These are phyloP conservation scores for Sanderia malayensis DNA, from an alignment of 30 jellyfish, hydroid and myxozoan genomes.

Conservation along the genomic window DNA sequence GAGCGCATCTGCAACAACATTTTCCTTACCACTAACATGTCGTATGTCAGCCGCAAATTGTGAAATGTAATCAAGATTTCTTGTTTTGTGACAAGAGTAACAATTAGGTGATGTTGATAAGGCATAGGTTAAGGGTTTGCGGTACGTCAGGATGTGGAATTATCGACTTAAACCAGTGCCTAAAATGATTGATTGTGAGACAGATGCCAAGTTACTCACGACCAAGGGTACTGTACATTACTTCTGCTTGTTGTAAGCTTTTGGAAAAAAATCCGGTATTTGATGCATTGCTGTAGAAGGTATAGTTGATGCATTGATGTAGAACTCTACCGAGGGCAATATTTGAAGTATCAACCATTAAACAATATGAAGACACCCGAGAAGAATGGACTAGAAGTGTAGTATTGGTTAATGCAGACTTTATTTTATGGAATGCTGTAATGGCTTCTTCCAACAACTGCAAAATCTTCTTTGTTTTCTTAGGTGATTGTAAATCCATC, in stretches of 20 bases:
- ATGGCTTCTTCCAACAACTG: constrained; percentile 9
- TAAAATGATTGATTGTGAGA: constrained; percentile 39
- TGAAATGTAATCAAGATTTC: constrained; percentile 49
- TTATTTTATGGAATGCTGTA: constrained; percentile 26
- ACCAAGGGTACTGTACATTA: constrained; percentile 40
- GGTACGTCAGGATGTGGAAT: constrained; percentile 40
- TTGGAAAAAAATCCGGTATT: constrained; percentile 30
- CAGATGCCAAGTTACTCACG: constrained; percentile 31
- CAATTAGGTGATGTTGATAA: constrained; percentile 17
- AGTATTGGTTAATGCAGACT: constrained; percentile 34
- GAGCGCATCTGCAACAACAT: constrained; percentile 55
- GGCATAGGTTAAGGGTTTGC: constrained; percentile 42
- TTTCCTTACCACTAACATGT: constrained; percentile 26
- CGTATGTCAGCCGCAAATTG: constrained; percentile 32
- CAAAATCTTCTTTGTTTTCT: background rate
- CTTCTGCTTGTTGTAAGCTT: constrained; percentile 22
- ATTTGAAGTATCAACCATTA: constrained; percentile 53
- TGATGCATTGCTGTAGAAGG: background rate
- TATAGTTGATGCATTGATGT: constrained; percentile 6
- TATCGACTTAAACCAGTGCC: constrained; percentile 22
- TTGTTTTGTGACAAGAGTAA: constrained; percentile 32
- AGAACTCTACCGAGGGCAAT: constrained; percentile 28
- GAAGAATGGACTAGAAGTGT: constrained; percentile 39
- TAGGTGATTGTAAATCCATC: constrained; percentile 12
- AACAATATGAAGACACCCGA: constrained; percentile 23